These are phyloP conservation scores for Oegoconia quadripuncta DNA, from an alignment of 2,888 invertebrate genomes.

Conservation along the genomic window DNA sequence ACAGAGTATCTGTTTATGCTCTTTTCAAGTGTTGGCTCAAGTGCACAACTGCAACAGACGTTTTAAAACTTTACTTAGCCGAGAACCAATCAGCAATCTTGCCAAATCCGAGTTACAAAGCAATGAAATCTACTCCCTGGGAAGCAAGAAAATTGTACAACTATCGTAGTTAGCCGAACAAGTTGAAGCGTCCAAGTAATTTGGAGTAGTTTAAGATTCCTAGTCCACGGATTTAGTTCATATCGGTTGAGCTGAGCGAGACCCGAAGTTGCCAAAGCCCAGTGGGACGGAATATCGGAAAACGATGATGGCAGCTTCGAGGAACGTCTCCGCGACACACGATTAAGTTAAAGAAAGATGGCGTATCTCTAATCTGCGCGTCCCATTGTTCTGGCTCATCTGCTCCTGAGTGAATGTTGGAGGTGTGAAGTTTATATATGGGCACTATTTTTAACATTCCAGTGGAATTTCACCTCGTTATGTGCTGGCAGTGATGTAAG, in stretches of 20 bases:
- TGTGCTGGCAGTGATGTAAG: too few relatives aligned
- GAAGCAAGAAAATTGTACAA: background rate
- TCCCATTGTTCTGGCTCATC: conserved; percentile 35
- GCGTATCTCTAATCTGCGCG: conserved; percentile 15
- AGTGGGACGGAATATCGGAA: conserved; percentile 36
- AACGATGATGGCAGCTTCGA: conserved; percentile 29
- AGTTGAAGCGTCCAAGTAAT: background rate
- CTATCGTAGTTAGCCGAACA: background rate
- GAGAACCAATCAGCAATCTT: too few relatives aligned
- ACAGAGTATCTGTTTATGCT: too few relatives aligned
- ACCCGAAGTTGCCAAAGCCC: conserved; percentile 10
- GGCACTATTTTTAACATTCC: too few relatives aligned
- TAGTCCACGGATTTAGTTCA: conserved; percentile 11
- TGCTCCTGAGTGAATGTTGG: conserved; percentile 20
- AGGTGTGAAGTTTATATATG: too few relatives aligned
- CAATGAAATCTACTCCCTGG: too few relatives aligned
- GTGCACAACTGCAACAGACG: too few relatives aligned
- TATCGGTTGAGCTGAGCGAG: conserved; percentile 20
- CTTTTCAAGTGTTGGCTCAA: too few relatives aligned
- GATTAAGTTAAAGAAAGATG: conserved; percentile 38
- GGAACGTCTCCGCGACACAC: conserved; percentile 22
- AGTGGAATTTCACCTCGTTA: too few relatives aligned
- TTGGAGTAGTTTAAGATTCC: conserved; percentile 4
- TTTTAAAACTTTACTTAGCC: too few relatives aligned
- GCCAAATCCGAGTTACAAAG: too few relatives aligned